phyloP scores from a whole-genome alignment of 2,888 invertebrate species.

The Anaspis maculata region DNA sequence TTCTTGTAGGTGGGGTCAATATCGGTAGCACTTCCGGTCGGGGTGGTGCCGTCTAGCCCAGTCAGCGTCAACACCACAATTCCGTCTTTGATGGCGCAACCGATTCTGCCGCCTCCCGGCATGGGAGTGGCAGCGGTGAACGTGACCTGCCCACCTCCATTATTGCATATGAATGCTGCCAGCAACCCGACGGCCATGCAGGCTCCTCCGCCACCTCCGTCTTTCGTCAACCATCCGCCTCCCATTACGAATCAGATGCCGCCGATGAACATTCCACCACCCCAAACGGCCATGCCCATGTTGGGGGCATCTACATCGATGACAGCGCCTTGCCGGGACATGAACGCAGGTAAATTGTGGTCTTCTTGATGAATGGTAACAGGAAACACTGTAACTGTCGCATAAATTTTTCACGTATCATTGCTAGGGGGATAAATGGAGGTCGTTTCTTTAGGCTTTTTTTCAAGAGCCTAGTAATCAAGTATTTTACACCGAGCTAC shows the following conservation, averaged over 20 bases:
- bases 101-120: constrained; percentile 38
- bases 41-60: constrained; percentile 22
- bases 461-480: no score
- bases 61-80: constrained; percentile 18
- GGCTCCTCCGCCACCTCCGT: constrained; percentile 28
- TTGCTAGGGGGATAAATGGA: no score
- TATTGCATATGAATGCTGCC: constrained; percentile 21
- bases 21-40: constrained; percentile 26
- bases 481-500: no score
- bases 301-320: constrained; percentile 10
- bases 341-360: constrained; percentile 39
- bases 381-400: no score
- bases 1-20: no score
- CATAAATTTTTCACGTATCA: no score
- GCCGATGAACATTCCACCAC: constrained; percentile 44
- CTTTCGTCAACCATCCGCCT: constrained; percentile 34
- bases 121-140: constrained; percentile 26
- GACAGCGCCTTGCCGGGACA: constrained; percentile 29
- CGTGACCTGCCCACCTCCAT: constrained; percentile 32
- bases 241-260: constrained; percentile 33
- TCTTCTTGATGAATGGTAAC: no score
- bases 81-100: constrained; percentile 40
- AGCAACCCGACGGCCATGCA: constrained; percentile 6
- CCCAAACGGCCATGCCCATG: constrained; percentile 31
- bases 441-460: no score